phyloP scores from a whole-genome alignment of 2,888 invertebrate genomes.

The Drosophila anomalipes region DNA sequence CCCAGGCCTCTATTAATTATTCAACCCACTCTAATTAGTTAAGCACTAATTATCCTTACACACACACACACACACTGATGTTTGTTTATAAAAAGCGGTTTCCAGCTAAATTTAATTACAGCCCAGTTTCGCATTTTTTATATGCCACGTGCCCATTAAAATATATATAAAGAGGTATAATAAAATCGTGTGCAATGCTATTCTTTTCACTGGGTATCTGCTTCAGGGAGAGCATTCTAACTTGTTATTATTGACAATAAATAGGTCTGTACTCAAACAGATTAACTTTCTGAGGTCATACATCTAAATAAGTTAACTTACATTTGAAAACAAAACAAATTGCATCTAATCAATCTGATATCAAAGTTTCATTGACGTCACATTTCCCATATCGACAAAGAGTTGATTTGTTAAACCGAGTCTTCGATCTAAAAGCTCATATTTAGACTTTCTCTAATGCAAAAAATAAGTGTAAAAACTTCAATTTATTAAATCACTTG shows the following conservation, averaged over 20 bases:
- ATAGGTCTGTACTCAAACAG: not conserved
- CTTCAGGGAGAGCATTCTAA: not conserved
- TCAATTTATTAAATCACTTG: not conserved
- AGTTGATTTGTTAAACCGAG: not conserved
- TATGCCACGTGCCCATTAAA: not conserved
- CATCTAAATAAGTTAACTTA: not conserved
- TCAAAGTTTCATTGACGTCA: not conserved
- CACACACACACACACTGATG: not conserved
- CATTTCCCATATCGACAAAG: not conserved
- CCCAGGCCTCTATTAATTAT: conserved; percentile 10
- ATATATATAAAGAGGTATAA: not conserved
- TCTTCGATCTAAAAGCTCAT: not conserved
- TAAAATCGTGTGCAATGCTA: not conserved
- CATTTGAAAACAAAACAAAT: not conserved
- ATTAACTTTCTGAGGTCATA: not conserved
- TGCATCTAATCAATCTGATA: not conserved
- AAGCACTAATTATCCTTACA: not conserved
- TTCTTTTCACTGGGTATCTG: not conserved
- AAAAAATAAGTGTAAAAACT: not conserved
- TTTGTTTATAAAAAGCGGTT: not conserved
- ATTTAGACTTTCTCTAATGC: not conserved
- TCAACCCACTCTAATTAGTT: conserved; percentile 16
- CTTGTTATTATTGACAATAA: not conserved
- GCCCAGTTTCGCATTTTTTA: not conserved
- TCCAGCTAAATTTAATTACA: conserved; percentile 1